Conservation (phyloP, 2,113 vertebrate species). For the Ammospiza nelsoni region DNA sequence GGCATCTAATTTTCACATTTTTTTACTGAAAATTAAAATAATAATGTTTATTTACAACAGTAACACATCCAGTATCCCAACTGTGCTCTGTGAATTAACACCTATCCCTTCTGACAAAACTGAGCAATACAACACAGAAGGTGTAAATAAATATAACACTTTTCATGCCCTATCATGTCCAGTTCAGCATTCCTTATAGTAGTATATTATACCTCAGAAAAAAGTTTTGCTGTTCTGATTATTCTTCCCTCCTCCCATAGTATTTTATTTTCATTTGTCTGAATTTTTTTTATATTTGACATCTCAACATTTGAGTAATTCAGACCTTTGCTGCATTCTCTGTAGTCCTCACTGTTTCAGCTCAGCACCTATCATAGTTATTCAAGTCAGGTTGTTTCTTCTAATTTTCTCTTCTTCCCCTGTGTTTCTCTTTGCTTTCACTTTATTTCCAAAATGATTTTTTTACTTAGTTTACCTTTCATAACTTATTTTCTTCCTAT, state of each 20-base stretch:
- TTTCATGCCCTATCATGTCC: neutral
- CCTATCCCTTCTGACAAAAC: neutral
- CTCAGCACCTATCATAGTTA: neutral
- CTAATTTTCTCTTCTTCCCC: neutral
- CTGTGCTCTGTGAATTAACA: conserved; percentile 31
- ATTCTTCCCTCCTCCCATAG: rapidly evolving
- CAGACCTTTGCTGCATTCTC: neutral
- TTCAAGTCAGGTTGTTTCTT: neutral
- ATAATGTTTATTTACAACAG: neutral
- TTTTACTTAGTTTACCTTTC: neutral
- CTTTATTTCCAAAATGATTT: neutral
- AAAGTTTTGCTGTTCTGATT: neutral
- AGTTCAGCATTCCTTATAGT: neutral
- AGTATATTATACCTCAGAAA: neutral
- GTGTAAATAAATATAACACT: conserved; percentile 26
- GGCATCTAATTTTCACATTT: neutral
- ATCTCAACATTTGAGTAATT: neutral
- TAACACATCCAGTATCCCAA: neutral
- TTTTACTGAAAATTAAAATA: conserved; percentile 12
- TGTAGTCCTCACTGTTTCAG: neutral
- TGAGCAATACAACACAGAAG: neutral
- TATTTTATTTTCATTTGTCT: neutral
- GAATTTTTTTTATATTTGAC: neutral
- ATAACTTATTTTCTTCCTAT: neutral
- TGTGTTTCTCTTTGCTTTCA: neutral